These are phyloP conservation scores for Hafferia zeledoni DNA, from an alignment of 2,797 vertebrate species.

Conservation along the genomic window DNA sequence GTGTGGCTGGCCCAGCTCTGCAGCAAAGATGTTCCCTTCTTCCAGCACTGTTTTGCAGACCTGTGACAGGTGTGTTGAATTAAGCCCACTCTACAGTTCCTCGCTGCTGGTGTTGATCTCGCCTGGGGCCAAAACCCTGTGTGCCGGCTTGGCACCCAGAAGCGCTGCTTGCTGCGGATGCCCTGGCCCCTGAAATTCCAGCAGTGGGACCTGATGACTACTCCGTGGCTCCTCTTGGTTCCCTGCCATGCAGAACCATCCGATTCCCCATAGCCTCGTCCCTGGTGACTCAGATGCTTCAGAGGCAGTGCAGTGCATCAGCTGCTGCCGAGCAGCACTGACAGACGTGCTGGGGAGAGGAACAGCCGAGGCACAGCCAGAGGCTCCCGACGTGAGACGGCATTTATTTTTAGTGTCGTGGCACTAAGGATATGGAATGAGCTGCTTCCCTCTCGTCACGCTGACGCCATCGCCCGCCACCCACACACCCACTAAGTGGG, in stretches of 20 bases:
- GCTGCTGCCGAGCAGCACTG: not conserved
- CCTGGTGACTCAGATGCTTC: not conserved
- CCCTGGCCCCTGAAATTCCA: not conserved
- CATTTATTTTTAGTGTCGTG: not conserved
- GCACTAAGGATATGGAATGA: not conserved
- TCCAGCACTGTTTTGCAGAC: rapidly evolving
- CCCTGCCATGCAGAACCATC: rapidly evolving
- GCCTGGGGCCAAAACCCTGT: not conserved
- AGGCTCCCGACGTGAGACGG: not conserved
- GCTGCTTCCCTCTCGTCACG: not conserved
- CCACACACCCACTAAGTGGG: not conserved
- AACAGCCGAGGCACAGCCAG: not conserved
- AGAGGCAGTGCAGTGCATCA: not conserved
- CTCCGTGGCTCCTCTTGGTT: not conserved
- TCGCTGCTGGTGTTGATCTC: rapidly evolving
- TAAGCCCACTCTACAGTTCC: not conserved
- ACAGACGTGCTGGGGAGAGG: not conserved
- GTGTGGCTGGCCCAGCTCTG: not conserved
- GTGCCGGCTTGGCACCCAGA: not conserved
- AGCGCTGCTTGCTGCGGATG: not conserved
- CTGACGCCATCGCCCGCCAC: not conserved
- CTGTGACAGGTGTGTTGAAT: not conserved
- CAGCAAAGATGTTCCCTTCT: not conserved
- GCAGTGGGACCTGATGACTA: rapidly evolving
- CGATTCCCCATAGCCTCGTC: rapidly evolving